Evolutionary conservation across 2,797 vertebrate genomes (phyloP), one percentile per base, ranked within the genome.

Genomic region (Pseudochirops cupreus): DNA sequence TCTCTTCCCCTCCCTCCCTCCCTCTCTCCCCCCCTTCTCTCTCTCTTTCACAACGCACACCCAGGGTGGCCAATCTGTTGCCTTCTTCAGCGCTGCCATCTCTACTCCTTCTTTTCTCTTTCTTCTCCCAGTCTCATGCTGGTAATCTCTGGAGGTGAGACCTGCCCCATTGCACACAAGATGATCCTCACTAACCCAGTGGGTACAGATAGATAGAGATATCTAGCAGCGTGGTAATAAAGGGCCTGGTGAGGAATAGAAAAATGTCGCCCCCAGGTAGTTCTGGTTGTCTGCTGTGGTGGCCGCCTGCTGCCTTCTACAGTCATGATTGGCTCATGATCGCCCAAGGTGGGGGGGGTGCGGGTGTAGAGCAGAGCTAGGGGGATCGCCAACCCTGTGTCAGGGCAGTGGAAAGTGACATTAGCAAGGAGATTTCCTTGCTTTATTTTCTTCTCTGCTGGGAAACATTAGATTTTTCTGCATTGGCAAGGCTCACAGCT

Each of bases 161-260:
- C 67, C 92, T 93, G 58, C 91, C 82, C 56, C 58, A 0, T 91
- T 91, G 24, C 90, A 16, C 52, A 62, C 29, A 33, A 90, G 67
- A 33, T 24, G 91, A 55, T 93, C 46, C 0, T 92, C 46, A 29
- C 56, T 59, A 26, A 46, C 0, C 0, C 26, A 2, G 13, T 39
- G 50, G 11, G 11, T 5, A 1, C 3, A 11, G 93, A 29, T 5
- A 91, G 59, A 39, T 0, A 39, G 95, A 90, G 33, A 57, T 4
- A 4, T 92, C 95, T 56, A 56, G 87, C 91, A 67, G 33, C 1
- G 13, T 50, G 90, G 57, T 50, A n/a, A n/a, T 93, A 55, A 93
- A 92, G 67, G 82, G 57, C 57, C 59, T 56, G 56, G 53, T 13
- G 58, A 93, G 52, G 13, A 90, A 24, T 3, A 90, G 93, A n/a